Base-by-base conservation (phyloP, 2,888 invertebrate genomes). In the Electrophaes corylata region DNA sequence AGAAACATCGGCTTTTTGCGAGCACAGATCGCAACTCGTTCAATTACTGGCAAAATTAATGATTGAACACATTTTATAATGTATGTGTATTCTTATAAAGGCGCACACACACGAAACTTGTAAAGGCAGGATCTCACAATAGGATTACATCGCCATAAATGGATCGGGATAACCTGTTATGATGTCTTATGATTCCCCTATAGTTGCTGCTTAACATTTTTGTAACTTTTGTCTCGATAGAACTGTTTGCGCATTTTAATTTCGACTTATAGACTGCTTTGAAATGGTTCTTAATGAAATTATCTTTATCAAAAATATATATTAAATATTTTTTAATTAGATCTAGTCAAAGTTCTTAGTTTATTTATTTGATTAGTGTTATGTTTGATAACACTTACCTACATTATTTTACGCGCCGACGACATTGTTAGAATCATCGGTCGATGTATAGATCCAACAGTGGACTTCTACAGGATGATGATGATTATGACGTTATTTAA, bases 1-100 rank as follows among this genome's bases (percentile, higher is more conserved):
- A 79, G 89, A 90, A 90, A 82, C 84, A 76, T 78, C 73, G 74
- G 70, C 71, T 90, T 90, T 90, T 90, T 89, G 83, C 76, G 58
- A 56, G 61, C 72, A 29, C 60, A 76, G 77, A 79, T 83, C 81
- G 75, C 84, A 79, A 85, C 79, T 79, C 79, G 83, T 87, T 88
- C 89, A 91, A 91, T 90, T 91, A 90, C 88, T 71, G 79, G 75
- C 78, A 72, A 90, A 88, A 90, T 91, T 91, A 91, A 91, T 86
- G 90, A 91, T 90, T 89, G 86, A 81, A 86, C 88, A 88, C 86
- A 88, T 76, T 85, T 86, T 55, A 83, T 81, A 79, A 78, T 72
- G 75, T 77, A 67, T 54, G 73, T 69, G 73, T 81, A 76, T 73
- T 70, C 70, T 71, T 73, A 69, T 65, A 70, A 67, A 54, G 65